A percentile compares a stretch with the other conserved stretches of the same genome.
phyloP scores from a whole-genome alignment of 2,888 invertebrate species.

The Stenodema calcarata region DNA sequence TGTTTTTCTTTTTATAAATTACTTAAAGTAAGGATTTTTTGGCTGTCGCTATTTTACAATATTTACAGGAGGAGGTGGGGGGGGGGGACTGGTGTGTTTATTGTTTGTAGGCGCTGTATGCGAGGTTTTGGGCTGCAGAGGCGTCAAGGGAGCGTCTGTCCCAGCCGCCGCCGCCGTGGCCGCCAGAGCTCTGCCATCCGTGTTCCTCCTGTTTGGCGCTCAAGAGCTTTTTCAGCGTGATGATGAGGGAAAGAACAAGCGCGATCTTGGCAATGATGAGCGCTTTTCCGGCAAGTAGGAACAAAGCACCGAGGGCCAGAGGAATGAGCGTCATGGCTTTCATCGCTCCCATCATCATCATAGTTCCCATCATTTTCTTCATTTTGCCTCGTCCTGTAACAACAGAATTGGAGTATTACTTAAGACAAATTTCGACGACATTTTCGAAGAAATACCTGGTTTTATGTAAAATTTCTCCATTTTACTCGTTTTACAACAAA shows the following conservation, averaged over 20 bases:
- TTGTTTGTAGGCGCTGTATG: slow-evolving; percentile 68
- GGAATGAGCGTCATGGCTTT: slow-evolving; percentile 84
- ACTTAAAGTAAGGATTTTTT: neutral
- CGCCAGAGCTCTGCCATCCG: slow-evolving; percentile 65
- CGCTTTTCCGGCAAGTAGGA: slow-evolving; percentile 85
- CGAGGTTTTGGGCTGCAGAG: slow-evolving; percentile 69
- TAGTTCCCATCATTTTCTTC: slow-evolving; percentile 91
- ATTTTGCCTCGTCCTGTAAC: slow-evolving; percentile 77
- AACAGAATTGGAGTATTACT: neutral
- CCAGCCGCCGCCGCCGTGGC: slow-evolving; percentile 65
- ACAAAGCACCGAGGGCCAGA: slow-evolving; percentile 79
- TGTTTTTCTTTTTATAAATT: slow-evolving; percentile 16
- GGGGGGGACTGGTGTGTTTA: neutral
- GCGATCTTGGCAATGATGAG: slow-evolving; percentile 83
- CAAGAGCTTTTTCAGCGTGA: slow-evolving; percentile 81
- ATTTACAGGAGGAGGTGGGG: slow-evolving; percentile 5
- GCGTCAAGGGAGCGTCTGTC: slow-evolving; percentile 66
- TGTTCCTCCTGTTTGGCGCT: slow-evolving; percentile 67
- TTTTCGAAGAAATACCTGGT: too few species aligned
- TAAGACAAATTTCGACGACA: too few species aligned
- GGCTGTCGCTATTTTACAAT: neutral
- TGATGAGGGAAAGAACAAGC: slow-evolving; percentile 78
- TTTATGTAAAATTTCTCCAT: too few species aligned
- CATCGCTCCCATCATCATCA: slow-evolving; percentile 88
- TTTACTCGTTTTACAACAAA: too few species aligned